Conservation (phyloP, 2,113 vertebrate species). For the Cebidichthys violaceus region DNA sequence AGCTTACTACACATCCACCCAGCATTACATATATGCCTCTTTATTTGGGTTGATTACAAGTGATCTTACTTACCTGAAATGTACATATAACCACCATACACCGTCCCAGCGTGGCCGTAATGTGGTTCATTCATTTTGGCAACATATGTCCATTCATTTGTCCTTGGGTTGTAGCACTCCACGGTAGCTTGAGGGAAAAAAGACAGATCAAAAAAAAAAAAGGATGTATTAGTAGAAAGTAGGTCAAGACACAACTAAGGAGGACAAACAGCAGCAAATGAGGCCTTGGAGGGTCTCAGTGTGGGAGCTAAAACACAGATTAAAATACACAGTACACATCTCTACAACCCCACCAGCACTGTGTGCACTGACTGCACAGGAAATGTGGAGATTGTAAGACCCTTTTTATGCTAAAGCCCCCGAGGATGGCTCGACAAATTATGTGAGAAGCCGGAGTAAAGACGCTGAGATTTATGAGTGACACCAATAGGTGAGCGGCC, state of each 20-base stretch:
- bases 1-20: neutral
- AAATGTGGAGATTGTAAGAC: conserved; percentile 50
- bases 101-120: conserved; percentile 96
- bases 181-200: conserved; percentile 89
- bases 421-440: conserved; percentile 31
- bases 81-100: conserved; percentile 98
- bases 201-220: neutral
- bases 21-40: neutral
- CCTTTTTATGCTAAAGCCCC: conserved; percentile 47
- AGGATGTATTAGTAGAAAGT: conserved; percentile 65
- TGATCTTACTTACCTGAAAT: conserved; percentile 88
- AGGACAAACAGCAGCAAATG: conserved; percentile 78
- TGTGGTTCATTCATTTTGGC: conserved; percentile 99
- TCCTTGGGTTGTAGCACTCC: conserved; percentile 98
- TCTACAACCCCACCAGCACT: conserved; percentile 43
- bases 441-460: conserved; percentile 6
- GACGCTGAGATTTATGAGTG: conserved; percentile 28
- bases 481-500: conserved; percentile 16
- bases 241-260: conserved; percentile 76
- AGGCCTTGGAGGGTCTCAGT: conserved; percentile 77
- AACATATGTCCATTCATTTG: conserved; percentile 98
- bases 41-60: neutral
- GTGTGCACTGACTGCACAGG: conserved; percentile 43
- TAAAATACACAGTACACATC: conserved; percentile 66
- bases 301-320: conserved; percentile 72